These are phyloP conservation scores for Tipula lateralis DNA, from an alignment of 2,888 invertebrate species.

Conservation along the genomic window DNA sequence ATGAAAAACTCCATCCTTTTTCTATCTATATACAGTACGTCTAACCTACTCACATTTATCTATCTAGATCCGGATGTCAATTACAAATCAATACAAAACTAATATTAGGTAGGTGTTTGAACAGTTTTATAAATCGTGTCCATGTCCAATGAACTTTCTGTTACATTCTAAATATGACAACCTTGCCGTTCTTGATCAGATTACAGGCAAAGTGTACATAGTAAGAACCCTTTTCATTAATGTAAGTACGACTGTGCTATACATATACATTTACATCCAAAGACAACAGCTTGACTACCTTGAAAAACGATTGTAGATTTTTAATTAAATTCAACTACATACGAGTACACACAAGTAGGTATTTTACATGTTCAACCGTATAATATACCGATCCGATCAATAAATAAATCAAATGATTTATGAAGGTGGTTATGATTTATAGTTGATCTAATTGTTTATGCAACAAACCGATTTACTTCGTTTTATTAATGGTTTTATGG, in stretches of 20 bases:
- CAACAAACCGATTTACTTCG: neutral
- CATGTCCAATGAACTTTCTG: neutral
- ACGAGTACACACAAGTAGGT: neutral
- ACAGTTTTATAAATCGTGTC: neutral
- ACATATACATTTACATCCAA: neutral
- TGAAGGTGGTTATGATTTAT: neutral
- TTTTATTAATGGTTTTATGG: neutral
- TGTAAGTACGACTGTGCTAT: neutral
- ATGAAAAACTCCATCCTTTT: neutral
- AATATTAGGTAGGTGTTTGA: neutral
- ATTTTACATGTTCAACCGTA: neutral
- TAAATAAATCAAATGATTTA: neutral
- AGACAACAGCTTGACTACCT: neutral
- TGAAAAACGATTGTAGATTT: neutral
- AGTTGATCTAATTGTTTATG: neutral
- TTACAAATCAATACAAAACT: neutral
- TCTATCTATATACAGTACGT: neutral
- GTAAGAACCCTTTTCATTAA: neutral
- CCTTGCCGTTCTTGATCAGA: neutral
- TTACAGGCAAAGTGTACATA: neutral
- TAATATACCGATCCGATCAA: neutral
- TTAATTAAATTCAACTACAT: neutral
- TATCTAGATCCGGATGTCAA: constrained; percentile 19
- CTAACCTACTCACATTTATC: neutral
- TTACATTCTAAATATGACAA: neutral